Base-by-base conservation (phyloP, 2,888 invertebrate genomes). In the Barypeithes pellucidus region DNA sequence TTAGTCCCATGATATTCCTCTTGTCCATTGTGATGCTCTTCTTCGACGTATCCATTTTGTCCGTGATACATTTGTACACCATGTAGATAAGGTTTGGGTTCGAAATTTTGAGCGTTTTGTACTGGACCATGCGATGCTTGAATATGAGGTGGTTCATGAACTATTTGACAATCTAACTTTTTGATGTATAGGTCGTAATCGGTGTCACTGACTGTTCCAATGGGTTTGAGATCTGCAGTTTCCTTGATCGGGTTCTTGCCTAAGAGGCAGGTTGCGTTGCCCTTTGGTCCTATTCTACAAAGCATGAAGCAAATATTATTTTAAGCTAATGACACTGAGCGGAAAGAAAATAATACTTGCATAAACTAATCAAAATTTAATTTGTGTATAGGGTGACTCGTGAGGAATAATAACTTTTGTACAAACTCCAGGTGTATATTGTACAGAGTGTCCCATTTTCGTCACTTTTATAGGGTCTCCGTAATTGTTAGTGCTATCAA, bases 151-250 rank as follows among this genome's bases (percentile, higher is more conserved):
- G 79, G 72, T 43, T 81, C 84, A n/a, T 85, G 79, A 12, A 85
- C 84, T 45, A 86, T 71, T 68, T 84, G 85, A 75, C 90, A 90
- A 75, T 88, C 89, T 41, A 84, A 66, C 78, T 87, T 88, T 80
- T 89, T 89, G 47, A 89, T 85, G 80, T 90, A 91, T 62, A 91
- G 85, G 83, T 91, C 91, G 82, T 88, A 91, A 81, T 91, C 90
- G n/a, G 89, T 87, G 83, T 91, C 89, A 73, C 84, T 82, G 67
- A 87, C 83, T 11, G 90, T 87, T 52, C 89, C 89, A 54, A 87
- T 85, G 9, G 89, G 87, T 71, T 87, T 87, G 9, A 88, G 85
- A 76, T 87, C 86, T 0, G 85, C 83, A 0, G 86, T 85, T 79
- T 87, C 85, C 79, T 86, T 87, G 66, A 89, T 85, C 77, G 87